A percentile compares a stretch with the other conserved stretches of the same genome.
phyloP scores from a whole-genome alignment of 2,888 invertebrate species.

The Panzeria rudis region DNA sequence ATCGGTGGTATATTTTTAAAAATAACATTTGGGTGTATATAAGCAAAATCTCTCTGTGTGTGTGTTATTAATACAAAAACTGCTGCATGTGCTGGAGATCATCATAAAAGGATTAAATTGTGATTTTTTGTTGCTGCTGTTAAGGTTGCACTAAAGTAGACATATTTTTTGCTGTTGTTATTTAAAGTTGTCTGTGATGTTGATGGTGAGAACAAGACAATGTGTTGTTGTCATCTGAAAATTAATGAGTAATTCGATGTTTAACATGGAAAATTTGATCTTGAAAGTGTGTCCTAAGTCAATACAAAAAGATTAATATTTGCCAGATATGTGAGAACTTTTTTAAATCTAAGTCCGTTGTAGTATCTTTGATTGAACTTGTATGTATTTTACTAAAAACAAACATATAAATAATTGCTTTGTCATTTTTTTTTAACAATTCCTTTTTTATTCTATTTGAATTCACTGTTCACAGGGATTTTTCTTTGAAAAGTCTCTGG shows the following conservation, averaged over 20 bases:
- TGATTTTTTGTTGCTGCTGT: slow-evolving; percentile 46
- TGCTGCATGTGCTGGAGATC: slow-evolving; percentile 69
- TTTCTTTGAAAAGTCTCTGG: slow-evolving; percentile 49
- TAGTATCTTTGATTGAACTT: slow-evolving; percentile 27
- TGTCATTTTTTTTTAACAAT: slow-evolving; percentile 56
- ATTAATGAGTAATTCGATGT: slow-evolving; percentile 72
- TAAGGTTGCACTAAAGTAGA: slow-evolving; percentile 30
- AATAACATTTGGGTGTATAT: not conserved
- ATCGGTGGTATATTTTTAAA: slow-evolving; percentile 44
- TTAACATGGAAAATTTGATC: slow-evolving; percentile 71
- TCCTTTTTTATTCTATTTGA: slow-evolving; percentile 20
- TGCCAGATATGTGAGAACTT: slow-evolving; percentile 71
- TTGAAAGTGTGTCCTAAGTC: slow-evolving; percentile 72
- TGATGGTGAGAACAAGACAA: slow-evolving; percentile 57
- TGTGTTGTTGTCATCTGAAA: slow-evolving; percentile 41
- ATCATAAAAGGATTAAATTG: slow-evolving; percentile 73
- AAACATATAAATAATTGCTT: slow-evolving; percentile 56
- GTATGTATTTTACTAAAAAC: not conserved
- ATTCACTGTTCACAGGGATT: slow-evolving; percentile 17
- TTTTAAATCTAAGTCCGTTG: slow-evolving; percentile 14
- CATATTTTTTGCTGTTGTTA: slow-evolving; percentile 16
- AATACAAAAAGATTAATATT: slow-evolving; percentile 72
- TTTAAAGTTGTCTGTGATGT: slow-evolving; percentile 21
- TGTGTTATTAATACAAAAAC: slow-evolving; percentile 15
- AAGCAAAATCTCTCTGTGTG: slow-evolving; percentile 1